Percentiles rank a stretch among this genome's conserved stretches.
phyloP scores from a whole-genome alignment of 2,113 vertebrate species.

The Ornithorhynchus anatinus region DNA sequence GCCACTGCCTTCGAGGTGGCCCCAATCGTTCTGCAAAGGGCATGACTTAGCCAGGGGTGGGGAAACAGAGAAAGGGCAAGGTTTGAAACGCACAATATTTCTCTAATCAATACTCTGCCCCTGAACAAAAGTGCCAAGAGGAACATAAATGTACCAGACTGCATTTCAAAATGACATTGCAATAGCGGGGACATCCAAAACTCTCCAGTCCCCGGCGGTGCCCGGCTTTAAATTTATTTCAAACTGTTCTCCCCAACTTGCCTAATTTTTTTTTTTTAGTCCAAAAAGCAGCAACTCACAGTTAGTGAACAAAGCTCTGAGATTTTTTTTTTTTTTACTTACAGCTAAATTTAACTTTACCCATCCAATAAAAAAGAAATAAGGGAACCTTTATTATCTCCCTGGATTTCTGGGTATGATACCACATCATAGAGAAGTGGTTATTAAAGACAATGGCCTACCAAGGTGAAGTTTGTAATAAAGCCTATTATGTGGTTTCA shows the following conservation, averaged over 20 bases:
- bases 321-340: conserved; percentile 72
- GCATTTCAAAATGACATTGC: conserved; percentile 63
- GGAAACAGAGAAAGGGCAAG: conserved; percentile 51
- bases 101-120: conserved; percentile 72
- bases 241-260: conserved; percentile 69
- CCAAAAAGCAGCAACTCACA: conserved; percentile 75
- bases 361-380: conserved; percentile 85
- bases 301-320: conserved; percentile 75
- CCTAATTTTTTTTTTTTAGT: conserved; percentile 65
- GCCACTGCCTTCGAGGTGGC: conserved; percentile 36
- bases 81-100: conserved; percentile 64
- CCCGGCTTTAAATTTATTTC: conserved; percentile 74
- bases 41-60: conserved; percentile 7
- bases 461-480: conserved; percentile 97
- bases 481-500: conserved; percentile 97
- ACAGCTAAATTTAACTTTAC: conserved; percentile 84
- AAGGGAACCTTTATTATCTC: conserved; percentile 84
- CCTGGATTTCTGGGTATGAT: conserved; percentile 83
- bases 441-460: conserved; percentile 96
- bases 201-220: conserved; percentile 65
- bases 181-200: conserved; percentile 70
- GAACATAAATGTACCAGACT: conserved; percentile 59
- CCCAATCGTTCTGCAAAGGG: conserved; percentile 58
- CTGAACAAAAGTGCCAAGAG: conserved; percentile 70
- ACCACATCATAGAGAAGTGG: conserved; percentile 83